Percentiles rank a stretch among this genome's conserved stretches.
phyloP scores from a whole-genome alignment of 2,113 vertebrate species.

The Sinocyclocheilus anshuiensis region DNA sequence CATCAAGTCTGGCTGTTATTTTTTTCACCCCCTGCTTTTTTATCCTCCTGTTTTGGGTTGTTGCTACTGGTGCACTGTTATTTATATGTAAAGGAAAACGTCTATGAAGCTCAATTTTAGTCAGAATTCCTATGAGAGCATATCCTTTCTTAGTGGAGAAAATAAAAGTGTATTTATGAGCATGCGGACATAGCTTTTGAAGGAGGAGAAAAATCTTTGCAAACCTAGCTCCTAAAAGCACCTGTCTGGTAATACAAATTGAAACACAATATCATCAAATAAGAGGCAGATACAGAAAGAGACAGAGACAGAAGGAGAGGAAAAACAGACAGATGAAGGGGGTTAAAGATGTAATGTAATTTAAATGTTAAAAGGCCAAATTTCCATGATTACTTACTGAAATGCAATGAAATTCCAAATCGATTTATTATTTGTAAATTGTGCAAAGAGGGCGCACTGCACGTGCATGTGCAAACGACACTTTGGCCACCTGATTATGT shows the following conservation, averaged over 20 bases:
- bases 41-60: constrained; percentile 40
- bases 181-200: constrained; percentile 47
- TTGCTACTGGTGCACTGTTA: constrained; percentile 59
- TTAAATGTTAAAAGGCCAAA: background rate
- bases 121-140: constrained; percentile 62
- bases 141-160: constrained; percentile 55
- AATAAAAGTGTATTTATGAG: constrained; percentile 59
- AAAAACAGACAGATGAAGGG: background rate
- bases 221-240: constrained; percentile 54
- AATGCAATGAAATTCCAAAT: background rate
- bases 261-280: constrained; percentile 41
- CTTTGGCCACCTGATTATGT: background rate
- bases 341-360: background rate
- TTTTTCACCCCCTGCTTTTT: constrained; percentile 20
- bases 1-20: constrained; percentile 68
- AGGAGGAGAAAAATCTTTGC: constrained; percentile 49
- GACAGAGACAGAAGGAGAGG: background rate
- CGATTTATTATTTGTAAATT: background rate
- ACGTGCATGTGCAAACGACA: background rate
- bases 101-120: constrained; percentile 55
- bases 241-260: constrained; percentile 46
- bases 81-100: constrained; percentile 64
- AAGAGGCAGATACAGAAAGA: background rate
- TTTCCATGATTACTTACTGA: background rate
- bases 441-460: background rate